Percentiles rank a stretch among this genome's conserved stretches.
These are phyloP conservation scores for Salpingus planirostris DNA, from an alignment of 2,888 invertebrate species.

Conservation along the genomic window DNA sequence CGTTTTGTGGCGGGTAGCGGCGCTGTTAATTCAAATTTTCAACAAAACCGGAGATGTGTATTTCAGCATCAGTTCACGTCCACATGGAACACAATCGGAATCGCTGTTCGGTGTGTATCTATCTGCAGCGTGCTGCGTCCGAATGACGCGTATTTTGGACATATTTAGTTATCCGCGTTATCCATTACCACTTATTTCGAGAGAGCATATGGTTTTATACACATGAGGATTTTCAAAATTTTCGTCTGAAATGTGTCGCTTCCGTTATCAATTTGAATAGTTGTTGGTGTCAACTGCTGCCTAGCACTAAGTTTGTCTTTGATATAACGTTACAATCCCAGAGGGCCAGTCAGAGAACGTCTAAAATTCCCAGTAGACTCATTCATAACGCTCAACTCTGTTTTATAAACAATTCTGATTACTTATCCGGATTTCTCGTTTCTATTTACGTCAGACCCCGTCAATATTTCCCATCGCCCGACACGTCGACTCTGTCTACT, in stretches of 20 bases:
- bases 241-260: slow-evolving; percentile 23
- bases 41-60: not conserved
- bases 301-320: slow-evolving; percentile 37
- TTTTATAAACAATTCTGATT: too few species aligned
- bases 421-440: too few species aligned
- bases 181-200: slow-evolving; percentile 20
- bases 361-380: too few species aligned
- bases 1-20: too few species aligned
- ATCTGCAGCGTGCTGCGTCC: slow-evolving; percentile 2
- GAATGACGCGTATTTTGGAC: slow-evolving; percentile 16
- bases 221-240: slow-evolving; percentile 32
- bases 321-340: too few species aligned
- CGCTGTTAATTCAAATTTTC: too few species aligned
- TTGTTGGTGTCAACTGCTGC: slow-evolving; percentile 39
- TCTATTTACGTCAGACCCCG: too few species aligned
- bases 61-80: not conserved
- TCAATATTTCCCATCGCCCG: too few species aligned
- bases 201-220: slow-evolving; percentile 29
- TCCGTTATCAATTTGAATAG: slow-evolving; percentile 7
- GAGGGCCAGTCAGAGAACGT: too few species aligned
- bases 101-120: slow-evolving; percentile 1
- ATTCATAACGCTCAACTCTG: too few species aligned
- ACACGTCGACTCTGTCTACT: too few species aligned
- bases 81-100: too few species aligned
- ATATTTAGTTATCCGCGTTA: slow-evolving; percentile 19